Evolutionary conservation across 2,797 vertebrate genomes (phyloP).

Genomic region (Chaunax sp.): DNA sequence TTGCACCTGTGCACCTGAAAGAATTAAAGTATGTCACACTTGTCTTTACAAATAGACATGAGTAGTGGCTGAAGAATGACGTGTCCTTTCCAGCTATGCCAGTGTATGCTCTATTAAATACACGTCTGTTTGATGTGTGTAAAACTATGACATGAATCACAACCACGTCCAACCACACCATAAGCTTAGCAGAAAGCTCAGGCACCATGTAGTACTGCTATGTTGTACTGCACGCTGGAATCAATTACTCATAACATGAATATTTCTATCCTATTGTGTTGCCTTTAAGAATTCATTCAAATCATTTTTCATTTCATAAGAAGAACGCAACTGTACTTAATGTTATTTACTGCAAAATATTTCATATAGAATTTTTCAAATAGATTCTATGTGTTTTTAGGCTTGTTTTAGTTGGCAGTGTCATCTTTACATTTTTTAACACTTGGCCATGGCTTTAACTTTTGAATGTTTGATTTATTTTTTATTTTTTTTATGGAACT

Average conservation of each 20-base stretch:
- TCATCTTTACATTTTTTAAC: neutral
- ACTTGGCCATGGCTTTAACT: neutral
- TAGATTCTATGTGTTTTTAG: neutral
- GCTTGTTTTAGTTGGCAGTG: neutral
- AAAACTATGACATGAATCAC: constrained; percentile 70
- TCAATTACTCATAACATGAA: constrained; percentile 40
- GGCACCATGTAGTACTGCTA: constrained; percentile 26
- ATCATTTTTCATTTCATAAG: neutral
- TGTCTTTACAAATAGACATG: constrained; percentile 79
- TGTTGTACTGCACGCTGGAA: constrained; percentile 40
- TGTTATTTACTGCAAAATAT: neutral
- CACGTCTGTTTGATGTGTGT: constrained; percentile 59
- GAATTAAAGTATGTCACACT: constrained; percentile 70
- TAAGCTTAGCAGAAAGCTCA: constrained; percentile 56
- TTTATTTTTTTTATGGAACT: neutral
- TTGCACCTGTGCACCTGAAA: constrained; percentile 73
- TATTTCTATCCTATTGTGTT: constrained; percentile 17
- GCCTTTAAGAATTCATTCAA: neutral
- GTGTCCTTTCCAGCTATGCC: constrained; percentile 68
- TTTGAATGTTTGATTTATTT: neutral
- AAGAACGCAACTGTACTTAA: neutral
- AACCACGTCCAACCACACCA: constrained; percentile 53
- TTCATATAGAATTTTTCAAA: neutral
- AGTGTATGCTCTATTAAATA: constrained; percentile 66
- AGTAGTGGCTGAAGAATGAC: constrained; percentile 63